phyloP scores from a whole-genome alignment of 1,140 invertebrate species.

The Drosophila kikkawai region DNA sequence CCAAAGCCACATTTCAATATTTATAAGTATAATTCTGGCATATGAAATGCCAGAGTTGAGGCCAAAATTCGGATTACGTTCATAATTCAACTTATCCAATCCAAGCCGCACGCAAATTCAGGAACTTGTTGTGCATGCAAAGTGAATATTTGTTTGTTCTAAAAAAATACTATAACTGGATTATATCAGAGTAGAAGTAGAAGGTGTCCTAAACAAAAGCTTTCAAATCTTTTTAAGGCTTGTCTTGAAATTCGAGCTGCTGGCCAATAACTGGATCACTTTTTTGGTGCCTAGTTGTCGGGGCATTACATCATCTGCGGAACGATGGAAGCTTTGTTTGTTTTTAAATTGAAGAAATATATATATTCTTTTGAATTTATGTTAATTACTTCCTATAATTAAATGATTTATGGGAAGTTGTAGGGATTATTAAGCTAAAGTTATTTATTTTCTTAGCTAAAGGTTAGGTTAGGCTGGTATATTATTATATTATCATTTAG shows the following conservation, averaged over 20 bases:
- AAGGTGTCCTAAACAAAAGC: conserved; percentile 23
- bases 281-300: conserved; percentile 34
- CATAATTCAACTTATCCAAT: conserved; percentile 30
- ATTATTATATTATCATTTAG: no score
- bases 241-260: not conserved
- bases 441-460: not conserved
- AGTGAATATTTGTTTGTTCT: conserved; percentile 27
- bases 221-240: conserved; percentile 11
- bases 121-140: conserved; percentile 47
- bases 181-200: conserved; percentile 11
- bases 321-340: not conserved
- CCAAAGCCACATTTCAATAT: conserved; percentile 60
- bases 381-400: conserved; percentile 12
- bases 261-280: conserved; percentile 1
- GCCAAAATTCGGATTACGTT: conserved; percentile 31
- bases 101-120: conserved; percentile 5
- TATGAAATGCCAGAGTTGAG: conserved; percentile 76
- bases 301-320: conserved; percentile 27
- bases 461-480: no score
- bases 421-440: no score
- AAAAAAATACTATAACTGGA: conserved; percentile 15
- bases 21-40: conserved; percentile 66
- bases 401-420: not conserved
- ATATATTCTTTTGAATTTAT: not conserved
- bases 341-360: not conserved